phyloP scores from a whole-genome alignment of 2,113 vertebrate genomes.

The Propithecus coquereli region DNA sequence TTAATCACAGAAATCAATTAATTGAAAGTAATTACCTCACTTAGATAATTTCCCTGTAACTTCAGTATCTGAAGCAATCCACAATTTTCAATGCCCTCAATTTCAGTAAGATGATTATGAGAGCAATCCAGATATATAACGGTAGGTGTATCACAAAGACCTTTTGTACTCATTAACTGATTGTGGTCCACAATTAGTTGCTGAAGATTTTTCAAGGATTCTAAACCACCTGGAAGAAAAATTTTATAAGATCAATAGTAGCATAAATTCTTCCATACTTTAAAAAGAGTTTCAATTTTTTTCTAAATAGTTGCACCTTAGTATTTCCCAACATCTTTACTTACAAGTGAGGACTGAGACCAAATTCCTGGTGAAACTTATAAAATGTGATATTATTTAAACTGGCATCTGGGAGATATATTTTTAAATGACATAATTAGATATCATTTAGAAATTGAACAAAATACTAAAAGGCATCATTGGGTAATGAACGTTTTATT shows the following conservation, averaged over 20 bases:
- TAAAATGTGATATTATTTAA: background rate
- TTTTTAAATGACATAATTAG: background rate
- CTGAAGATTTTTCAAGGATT: constrained; percentile 88
- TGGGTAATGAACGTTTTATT: background rate
- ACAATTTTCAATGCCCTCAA: constrained; percentile 90
- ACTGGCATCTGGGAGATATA: background rate
- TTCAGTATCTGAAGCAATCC: constrained; percentile 91
- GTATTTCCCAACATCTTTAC: background rate
- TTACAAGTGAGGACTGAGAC: background rate
- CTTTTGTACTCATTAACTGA: constrained; percentile 91
- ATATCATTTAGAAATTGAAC: background rate
- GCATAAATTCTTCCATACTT: background rate
- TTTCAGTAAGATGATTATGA: constrained; percentile 88
- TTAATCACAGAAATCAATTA: background rate
- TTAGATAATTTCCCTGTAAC: constrained; percentile 91
- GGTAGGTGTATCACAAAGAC: constrained; percentile 85
- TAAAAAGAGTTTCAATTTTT: background rate
- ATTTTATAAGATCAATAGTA: background rate
- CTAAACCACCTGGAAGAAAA: constrained; percentile 88
- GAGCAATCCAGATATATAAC: constrained; percentile 91
- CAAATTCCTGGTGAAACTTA: background rate
- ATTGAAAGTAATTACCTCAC: constrained; percentile 85
- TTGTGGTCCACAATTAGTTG: constrained; percentile 91
- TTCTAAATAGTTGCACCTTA: background rate
- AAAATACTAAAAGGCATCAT: background rate